Percentiles rank a stretch among this genome's conserved stretches.
Conservation (phyloP, 2,888 invertebrate species). For the Iphiclides podalirius region DNA sequence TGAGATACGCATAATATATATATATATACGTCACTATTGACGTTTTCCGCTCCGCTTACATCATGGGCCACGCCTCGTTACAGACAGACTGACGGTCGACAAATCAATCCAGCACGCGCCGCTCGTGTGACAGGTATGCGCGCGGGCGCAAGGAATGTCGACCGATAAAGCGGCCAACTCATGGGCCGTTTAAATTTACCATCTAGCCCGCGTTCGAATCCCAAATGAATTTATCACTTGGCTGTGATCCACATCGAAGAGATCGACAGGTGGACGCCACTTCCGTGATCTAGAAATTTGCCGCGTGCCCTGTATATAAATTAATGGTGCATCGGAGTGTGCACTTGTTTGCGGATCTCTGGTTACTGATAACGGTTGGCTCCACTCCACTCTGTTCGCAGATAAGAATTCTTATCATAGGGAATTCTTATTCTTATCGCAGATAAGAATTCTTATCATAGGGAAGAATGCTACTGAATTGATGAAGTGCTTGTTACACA, state of each 20-base stretch:
- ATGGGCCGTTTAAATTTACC: constrained; percentile 19
- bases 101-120: constrained; percentile 69
- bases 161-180: constrained; percentile 27
- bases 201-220: constrained; percentile 10
- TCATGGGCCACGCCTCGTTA: constrained; percentile 28
- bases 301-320: constrained; percentile 17
- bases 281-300: constrained; percentile 23
- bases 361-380: neutral
- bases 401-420: too few relatives aligned
- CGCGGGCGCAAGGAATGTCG: constrained; percentile 51
- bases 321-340: neutral
- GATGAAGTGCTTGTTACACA: too few relatives aligned
- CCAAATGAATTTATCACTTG: constrained; percentile 23
- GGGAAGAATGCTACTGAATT: too few relatives aligned
- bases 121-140: constrained; percentile 42
- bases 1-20: too few relatives aligned
- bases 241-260: constrained; percentile 23
- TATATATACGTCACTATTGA: too few relatives aligned
- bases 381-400: too few relatives aligned
- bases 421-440: too few relatives aligned
- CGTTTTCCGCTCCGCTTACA: constrained; percentile 14
- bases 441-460: too few relatives aligned
- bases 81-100: constrained; percentile 55
- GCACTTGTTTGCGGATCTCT: neutral
- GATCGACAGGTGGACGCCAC: constrained; percentile 16